phyloP scores from a whole-genome alignment of 2,888 invertebrate genomes.

The Drosophila yooni region DNA sequence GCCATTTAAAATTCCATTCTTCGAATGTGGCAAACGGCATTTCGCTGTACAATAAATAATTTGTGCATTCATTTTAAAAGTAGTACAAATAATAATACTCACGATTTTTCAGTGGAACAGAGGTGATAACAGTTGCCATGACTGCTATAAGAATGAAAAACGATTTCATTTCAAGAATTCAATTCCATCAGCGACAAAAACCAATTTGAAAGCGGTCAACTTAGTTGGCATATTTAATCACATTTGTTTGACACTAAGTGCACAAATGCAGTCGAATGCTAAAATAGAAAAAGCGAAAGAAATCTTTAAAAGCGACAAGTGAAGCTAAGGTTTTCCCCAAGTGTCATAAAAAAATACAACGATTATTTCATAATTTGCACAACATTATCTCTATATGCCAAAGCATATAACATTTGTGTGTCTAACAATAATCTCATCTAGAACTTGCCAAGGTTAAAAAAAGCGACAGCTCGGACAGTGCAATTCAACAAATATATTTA shows the following conservation, averaged over 20 bases:
- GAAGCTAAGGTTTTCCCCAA: neutral
- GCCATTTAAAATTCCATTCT: conserved; percentile 9
- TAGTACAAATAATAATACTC: neutral
- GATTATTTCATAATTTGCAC: neutral
- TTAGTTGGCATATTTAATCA: neutral
- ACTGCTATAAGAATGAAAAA: neutral
- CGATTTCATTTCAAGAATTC: neutral
- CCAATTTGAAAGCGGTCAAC: neutral
- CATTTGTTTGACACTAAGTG: neutral
- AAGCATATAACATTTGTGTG: neutral
- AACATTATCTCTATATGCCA: neutral
- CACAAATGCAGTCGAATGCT: neutral
- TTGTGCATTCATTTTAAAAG: neutral
- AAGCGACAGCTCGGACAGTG: neutral
- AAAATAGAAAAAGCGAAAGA: neutral
- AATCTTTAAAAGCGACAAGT: neutral
- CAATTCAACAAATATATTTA: conserved; percentile 10
- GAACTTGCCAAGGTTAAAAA: neutral
- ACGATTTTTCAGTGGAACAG: neutral
- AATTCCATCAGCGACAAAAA: neutral
- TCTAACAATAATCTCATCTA: neutral
- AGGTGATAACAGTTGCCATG: neutral
- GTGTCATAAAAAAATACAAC: neutral
- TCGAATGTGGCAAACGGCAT: conserved; percentile 33
- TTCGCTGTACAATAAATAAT: conserved; percentile 13